Percentiles rank a stretch among this genome's conserved stretches.
Conservation (phyloP, 2,113 vertebrate genomes). For the Lota lota region DNA sequence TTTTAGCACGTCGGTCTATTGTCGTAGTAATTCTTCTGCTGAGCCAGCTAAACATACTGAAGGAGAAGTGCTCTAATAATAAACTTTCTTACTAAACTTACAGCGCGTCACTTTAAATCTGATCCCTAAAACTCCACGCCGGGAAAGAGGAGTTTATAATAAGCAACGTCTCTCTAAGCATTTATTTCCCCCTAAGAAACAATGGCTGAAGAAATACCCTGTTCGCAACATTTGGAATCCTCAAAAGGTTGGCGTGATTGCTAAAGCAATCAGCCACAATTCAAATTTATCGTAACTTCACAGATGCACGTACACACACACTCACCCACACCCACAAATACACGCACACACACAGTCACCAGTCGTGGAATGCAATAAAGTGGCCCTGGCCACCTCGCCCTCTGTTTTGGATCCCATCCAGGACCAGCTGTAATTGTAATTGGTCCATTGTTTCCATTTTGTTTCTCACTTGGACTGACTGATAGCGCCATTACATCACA, state of each 20-base stretch:
- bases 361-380: background rate
- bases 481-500: constrained; percentile 41
- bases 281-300: background rate
- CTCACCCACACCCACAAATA: too few relatives aligned
- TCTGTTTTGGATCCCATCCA: constrained; percentile 58
- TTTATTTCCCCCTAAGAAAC: constrained; percentile 6
- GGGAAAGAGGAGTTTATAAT: constrained; percentile 34
- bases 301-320: background rate
- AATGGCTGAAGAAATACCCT: constrained; percentile 5
- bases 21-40: constrained; percentile 53
- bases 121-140: constrained; percentile 42
- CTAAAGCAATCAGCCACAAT: background rate
- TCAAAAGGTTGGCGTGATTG: background rate
- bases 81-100: constrained; percentile 57
- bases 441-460: constrained; percentile 62
- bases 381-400: constrained; percentile 44
- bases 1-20: constrained; percentile 53
- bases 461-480: constrained; percentile 58
- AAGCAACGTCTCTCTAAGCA: background rate
- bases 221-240: background rate
- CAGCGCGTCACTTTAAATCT: constrained; percentile 58
- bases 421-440: constrained; percentile 68
- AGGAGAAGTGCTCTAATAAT: constrained; percentile 61
- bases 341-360: background rate
- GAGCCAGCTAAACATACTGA: constrained; percentile 54